Base-by-base conservation (phyloP, 2,797 vertebrate genomes). In the Sebastes minor region DNA sequence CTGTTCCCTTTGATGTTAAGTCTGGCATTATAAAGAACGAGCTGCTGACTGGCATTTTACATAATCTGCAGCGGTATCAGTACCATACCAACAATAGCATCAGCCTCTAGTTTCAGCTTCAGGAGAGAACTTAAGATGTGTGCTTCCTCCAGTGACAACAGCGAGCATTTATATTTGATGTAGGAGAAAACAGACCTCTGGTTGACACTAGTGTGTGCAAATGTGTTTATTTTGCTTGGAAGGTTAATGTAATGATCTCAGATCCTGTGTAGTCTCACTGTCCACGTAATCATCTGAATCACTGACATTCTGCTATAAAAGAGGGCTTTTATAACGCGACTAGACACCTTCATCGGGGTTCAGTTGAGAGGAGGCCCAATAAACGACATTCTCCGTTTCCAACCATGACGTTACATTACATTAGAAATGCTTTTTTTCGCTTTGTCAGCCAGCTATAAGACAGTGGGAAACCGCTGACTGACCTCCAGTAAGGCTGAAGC, bases 21-120 rank as follows among this genome's bases (percentile, higher is more conserved):
- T 46, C 76, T 72, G 56, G 56, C n/a, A 18, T 65, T 57, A 38
- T 53, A 27, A 76, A 80, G 33, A 80, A 32, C 71, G 71, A 80
- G 59, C 62, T 53, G 55, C 14, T 60, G 30, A 68, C 52, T 60
- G 55, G 25, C 16, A 63, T 79, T 72, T 59, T 30, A 79, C 11
- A 68, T 53, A 46, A 70, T 64, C 71, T 23, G 55, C 52, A 53
- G 64, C 4, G 2, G 8, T 68, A 52, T 86, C 71, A 71, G 33
- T 52, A 12, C 16, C 46, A 13, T 32, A 53, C 23, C 70, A 71
- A 63, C 68, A 79, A 68, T 53, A 12, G 25, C 32, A 49, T 4
- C 22, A 14, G 14, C 7, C 35, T 82, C 38, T 61, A 33, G 64
- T 66, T 82, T 76, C 53, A 70, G 33, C 32, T 72, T n/a, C 7